Evolutionary conservation across 2,113 vertebrate genomes (phyloP).

Genomic region (Nothocercus julius): DNA sequence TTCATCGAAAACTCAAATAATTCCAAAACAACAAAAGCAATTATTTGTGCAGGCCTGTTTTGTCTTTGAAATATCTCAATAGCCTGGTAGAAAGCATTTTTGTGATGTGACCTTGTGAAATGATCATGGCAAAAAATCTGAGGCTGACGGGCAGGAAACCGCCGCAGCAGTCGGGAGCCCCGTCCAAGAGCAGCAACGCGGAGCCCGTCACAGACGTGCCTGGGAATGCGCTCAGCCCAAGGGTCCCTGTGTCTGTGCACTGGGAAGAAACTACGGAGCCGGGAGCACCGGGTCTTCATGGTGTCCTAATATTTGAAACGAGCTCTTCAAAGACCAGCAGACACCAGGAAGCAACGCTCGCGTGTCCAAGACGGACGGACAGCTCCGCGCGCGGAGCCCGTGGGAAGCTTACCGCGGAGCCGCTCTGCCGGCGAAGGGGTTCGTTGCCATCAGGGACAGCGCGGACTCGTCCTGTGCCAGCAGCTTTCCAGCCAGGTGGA

Average conservation of each 20-base stretch:
- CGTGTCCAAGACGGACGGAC: fast-evolving
- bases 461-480: conserved; percentile 84
- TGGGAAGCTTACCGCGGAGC: conserved; percentile 81
- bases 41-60: neutral
- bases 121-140: neutral
- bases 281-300: neutral
- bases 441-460: conserved; percentile 85
- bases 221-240: neutral
- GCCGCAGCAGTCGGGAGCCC: neutral
- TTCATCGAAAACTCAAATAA: conserved; percentile 19
- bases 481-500: conserved; percentile 92
- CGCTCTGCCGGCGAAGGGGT: conserved; percentile 83
- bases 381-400: too few species aligned
- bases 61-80: neutral
- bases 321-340: neutral
- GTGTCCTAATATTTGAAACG: neutral
- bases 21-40: neutral
- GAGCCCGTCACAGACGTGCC: neutral
- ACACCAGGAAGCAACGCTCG: neutral
- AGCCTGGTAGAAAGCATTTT: fast-evolving
- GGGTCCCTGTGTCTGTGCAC: neutral
- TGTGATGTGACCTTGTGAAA: neutral
- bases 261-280: neutral
- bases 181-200: neutral
- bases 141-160: neutral